Conservation (phyloP, 2,113 vertebrate genomes). For the crab-eating macaque (Macaca fascicularis) region DNA sequence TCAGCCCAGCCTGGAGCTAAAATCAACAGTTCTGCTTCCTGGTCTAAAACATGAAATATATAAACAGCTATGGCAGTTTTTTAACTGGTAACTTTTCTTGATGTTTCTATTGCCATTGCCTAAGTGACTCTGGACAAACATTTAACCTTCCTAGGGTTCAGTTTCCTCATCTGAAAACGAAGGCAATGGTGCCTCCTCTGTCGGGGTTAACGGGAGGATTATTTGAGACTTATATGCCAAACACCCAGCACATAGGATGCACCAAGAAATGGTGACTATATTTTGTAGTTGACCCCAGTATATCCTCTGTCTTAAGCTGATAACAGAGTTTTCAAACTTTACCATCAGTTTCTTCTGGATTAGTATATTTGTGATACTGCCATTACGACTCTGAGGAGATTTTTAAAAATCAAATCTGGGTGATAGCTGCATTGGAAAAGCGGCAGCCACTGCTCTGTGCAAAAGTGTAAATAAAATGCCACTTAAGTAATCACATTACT, state of each 20-base stretch:
- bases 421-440: conserved; percentile 33
- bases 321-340: background rate
- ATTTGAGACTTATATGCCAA: background rate
- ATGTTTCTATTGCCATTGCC: too few species aligned
- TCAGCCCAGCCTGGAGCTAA: background rate
- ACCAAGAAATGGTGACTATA: background rate
- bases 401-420: conserved; percentile 54
- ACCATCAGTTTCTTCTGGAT: background rate
- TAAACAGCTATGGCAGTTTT: background rate
- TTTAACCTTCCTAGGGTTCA: background rate
- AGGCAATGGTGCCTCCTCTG: too few species aligned
- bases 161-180: background rate
- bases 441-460: background rate
- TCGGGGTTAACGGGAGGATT: too few species aligned
- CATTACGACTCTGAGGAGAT: background rate
- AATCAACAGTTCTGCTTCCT: background rate
- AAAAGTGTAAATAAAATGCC: conserved; percentile 73
- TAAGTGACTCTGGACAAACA: background rate
- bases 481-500: conserved; percentile 72
- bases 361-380: background rate
- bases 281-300: background rate
- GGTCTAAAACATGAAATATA: background rate
- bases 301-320: background rate
- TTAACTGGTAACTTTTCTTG: background rate
- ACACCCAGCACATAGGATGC: background rate